Conservation (phyloP, 2,113 vertebrate species). For the Eclectus roratus region DNA sequence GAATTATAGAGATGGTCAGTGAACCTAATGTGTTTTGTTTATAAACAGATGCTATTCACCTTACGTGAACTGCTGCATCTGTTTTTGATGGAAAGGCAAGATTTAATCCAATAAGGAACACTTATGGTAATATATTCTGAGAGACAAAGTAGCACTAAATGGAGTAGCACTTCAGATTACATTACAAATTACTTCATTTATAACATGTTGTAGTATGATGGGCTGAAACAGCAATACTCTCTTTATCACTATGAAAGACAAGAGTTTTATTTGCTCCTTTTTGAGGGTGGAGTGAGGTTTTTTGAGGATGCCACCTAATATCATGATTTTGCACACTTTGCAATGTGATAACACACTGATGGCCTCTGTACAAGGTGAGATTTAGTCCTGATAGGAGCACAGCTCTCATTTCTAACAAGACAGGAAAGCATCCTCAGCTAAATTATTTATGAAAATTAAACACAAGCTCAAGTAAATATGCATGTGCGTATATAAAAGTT, state of each 20-base stretch:
- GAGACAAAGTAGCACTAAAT: neutral
- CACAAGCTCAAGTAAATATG: neutral
- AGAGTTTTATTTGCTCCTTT: neutral
- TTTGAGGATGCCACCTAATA: neutral
- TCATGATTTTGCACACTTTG: neutral
- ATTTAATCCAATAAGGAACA: neutral
- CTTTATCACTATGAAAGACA: neutral
- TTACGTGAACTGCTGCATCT: neutral
- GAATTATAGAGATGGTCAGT: neutral
- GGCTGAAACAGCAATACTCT: neutral
- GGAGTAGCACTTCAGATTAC: neutral
- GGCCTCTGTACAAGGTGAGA: neutral
- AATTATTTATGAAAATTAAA: neutral
- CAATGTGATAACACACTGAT: neutral
- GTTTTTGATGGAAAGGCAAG: neutral
- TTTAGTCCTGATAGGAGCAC: neutral
- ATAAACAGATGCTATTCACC: neutral
- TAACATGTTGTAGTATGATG: neutral
- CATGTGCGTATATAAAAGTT: neutral
- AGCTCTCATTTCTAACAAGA: neutral
- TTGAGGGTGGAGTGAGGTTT: neutral
- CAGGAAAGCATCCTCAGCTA: neutral
- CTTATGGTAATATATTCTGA: neutral
- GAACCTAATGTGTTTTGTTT: neutral
- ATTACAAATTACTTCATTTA: slow-evolving; percentile 1